These are phyloP conservation scores for Ennomos fuscantarius DNA, from an alignment of 2,888 invertebrate species.

Conservation along the genomic window DNA sequence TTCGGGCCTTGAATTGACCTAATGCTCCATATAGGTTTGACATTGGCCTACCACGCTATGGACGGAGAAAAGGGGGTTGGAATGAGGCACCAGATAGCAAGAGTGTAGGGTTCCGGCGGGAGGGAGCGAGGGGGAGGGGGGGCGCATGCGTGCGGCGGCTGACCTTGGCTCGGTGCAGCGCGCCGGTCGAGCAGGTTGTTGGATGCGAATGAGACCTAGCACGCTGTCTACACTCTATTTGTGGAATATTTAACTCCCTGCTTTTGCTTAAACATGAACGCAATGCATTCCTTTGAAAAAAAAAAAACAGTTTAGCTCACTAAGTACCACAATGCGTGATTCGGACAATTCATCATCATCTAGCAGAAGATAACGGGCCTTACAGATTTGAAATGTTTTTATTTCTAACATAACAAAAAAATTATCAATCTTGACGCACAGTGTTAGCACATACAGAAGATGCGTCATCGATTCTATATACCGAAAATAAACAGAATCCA, in stretches of 20 bases:
- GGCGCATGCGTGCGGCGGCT: conserved; percentile 80
- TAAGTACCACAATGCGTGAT: too few relatives aligned
- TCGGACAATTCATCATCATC: too few relatives aligned
- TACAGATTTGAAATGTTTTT: not conserved
- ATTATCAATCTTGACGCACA: too few relatives aligned
- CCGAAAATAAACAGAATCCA: conserved; percentile 32
- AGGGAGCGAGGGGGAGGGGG: conserved; percentile 44
- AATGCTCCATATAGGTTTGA: conserved; percentile 42
- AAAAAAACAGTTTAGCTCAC: too few relatives aligned
- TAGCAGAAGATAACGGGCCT: not conserved
- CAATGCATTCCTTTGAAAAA: conserved; percentile 23
- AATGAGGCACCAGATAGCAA: conserved; percentile 68
- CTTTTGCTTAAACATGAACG: not conserved
- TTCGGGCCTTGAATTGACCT: conserved; percentile 33
- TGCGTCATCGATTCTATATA: conserved; percentile 34
- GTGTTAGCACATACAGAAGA: not conserved
- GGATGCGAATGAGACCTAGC: conserved; percentile 67
- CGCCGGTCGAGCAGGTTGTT: conserved; percentile 81
- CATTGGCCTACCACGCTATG: conserved; percentile 39
- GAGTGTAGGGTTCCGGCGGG: conserved; percentile 32
- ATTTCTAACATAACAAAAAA: too few relatives aligned
- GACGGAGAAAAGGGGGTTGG: conserved; percentile 55
- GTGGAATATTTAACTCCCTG: conserved; percentile 48
- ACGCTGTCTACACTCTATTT: conserved; percentile 75
- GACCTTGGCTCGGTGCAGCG: conserved; percentile 83